These are phyloP conservation scores for Epistrophe eligans DNA, from an alignment of 2,888 invertebrate species.

Conservation along the genomic window DNA sequence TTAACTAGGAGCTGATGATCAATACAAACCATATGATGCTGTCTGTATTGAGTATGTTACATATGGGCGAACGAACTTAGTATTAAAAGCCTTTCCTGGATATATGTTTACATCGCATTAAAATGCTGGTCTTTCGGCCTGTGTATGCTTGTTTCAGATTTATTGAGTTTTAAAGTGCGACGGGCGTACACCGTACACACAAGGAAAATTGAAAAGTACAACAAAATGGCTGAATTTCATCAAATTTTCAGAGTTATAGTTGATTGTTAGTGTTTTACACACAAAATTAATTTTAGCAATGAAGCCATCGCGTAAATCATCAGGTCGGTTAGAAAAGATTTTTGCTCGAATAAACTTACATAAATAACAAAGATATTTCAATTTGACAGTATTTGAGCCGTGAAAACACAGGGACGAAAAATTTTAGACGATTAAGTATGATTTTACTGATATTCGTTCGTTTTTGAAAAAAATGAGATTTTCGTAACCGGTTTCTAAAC, in stretches of 20 bases:
- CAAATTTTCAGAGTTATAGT: conserved; percentile 29
- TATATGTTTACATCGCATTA: conserved; percentile 73
- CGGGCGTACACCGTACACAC: not conserved
- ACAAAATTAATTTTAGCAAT: no score
- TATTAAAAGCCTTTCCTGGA: conserved; percentile 66
- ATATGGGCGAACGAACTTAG: conserved; percentile 56
- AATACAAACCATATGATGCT: no score
- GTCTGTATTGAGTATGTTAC: conserved; percentile 1
- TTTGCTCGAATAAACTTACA: no score
- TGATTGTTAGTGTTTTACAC: not conserved
- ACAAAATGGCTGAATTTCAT: conserved; percentile 14
- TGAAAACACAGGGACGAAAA: no score
- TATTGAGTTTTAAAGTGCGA: conserved; percentile 63
- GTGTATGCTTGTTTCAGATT: conserved; percentile 47
- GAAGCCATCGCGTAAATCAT: no score
- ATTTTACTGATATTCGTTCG: no score
- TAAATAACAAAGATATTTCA: no score
- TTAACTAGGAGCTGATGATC: not conserved
- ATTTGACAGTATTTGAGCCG: no score
- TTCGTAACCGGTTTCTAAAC: no score
- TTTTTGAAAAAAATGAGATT: no score
- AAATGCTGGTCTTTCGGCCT: conserved; percentile 2
- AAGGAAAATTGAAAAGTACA: not conserved
- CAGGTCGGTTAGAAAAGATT: no score
- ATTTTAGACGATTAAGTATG: no score